Evolutionary conservation across 1,140 invertebrate genomes (phyloP).

Genomic region (Drosophila guanche): DNA sequence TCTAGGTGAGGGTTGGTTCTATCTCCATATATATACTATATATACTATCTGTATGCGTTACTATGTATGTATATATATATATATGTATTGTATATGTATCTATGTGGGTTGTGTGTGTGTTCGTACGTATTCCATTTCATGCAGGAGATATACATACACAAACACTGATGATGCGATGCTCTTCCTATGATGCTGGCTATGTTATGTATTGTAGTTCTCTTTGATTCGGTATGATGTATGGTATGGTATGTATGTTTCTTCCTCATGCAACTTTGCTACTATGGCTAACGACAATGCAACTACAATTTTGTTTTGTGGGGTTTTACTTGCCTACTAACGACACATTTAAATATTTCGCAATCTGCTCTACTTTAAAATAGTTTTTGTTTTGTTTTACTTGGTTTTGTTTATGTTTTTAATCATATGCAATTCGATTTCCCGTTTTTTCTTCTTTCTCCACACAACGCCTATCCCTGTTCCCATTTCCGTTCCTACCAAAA

Average conservation of each 20-base stretch:
- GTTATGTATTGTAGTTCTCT: constrained; percentile 44
- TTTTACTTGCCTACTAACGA: constrained; percentile 68
- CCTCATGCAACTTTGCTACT: constrained; percentile 56
- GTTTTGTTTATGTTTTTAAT: constrained; percentile 29
- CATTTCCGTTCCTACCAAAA: constrained; percentile 50
- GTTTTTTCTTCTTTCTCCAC: constrained; percentile 7
- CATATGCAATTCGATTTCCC: constrained; percentile 68
- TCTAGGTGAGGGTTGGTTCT: constrained; percentile 18
- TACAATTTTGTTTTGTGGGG: constrained; percentile 59
- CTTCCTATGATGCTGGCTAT: constrained; percentile 63
- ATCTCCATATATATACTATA: constrained; percentile 38
- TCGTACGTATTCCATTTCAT: constrained; percentile 56
- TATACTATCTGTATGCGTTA: constrained; percentile 38
- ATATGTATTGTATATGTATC: constrained; percentile 55
- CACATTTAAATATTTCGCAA: constrained; percentile 79
- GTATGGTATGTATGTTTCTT: constrained; percentile 74
- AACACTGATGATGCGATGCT: constrained; percentile 67
- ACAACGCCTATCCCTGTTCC: constrained; percentile 26
- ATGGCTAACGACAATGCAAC: constrained; percentile 79
- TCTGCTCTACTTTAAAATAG: constrained; percentile 81
- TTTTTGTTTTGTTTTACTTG: constrained; percentile 52
- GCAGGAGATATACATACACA: constrained; percentile 70
- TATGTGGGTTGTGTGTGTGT: constrained; percentile 46
- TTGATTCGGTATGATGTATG: constrained; percentile 62
- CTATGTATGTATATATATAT: constrained; percentile 47